Base-by-base conservation (phyloP, 2,113 vertebrate species). In the Tylochromis polylepis region DNA sequence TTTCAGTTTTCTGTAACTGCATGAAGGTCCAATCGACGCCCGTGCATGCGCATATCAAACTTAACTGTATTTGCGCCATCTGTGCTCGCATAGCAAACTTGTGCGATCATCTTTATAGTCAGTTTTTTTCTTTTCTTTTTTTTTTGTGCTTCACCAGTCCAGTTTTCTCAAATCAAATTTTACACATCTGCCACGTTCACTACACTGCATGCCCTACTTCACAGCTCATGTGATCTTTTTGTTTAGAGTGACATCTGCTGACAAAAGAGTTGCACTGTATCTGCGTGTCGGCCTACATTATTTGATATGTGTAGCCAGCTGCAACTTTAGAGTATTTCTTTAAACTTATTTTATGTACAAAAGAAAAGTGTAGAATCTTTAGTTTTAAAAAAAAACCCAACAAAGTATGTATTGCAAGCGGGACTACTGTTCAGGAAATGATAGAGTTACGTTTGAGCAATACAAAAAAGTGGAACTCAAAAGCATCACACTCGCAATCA, bases 101-200 rank as follows among this genome's bases (percentile, higher is more conserved):
- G 27, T 84, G 56, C 22, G 29, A 56, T 88, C 83, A 88, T 87
- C 11, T 58, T 57, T 60, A 82, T 57, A 80, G n/a, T n/a, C 59
- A 77, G 57, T 14, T 75, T 87, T 79, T 31, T 24, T 1, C 31
- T 20, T 60, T 60, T 1, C 11, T 1, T 8, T 65, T 1, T 8
- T 65, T 89, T 87, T 88, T 43, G 22, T 72, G 22, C 22, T 84
- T 88, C 41, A 85, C 84, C 62, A 85, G 77, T 55, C 51, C 83
- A 59, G 15, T 60, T 70, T 82, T 80, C 75, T 78, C 81, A 88
- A 92, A 92, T 90, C 65, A 83, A 29, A 89, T 91, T 81, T 77
- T 90, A 87, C 84, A 90, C 89, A 92, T 95, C 87, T 94, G 95
- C 94, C 94, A 94, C 94, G 93, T 95, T 94, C 70, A 49, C 67